Conservation (phyloP, 2,888 invertebrate species). For the Philereme transversata region DNA sequence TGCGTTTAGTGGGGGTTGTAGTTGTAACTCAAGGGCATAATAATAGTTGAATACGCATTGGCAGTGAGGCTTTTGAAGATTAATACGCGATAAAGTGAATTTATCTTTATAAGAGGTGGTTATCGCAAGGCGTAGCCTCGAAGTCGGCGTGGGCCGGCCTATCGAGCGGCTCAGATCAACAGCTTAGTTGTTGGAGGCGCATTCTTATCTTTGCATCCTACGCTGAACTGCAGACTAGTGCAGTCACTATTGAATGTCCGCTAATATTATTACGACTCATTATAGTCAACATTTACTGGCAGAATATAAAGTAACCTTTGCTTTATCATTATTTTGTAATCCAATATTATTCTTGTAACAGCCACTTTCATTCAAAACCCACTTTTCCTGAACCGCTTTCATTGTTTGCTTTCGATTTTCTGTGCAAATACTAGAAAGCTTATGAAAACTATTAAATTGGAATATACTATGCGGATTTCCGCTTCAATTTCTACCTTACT, state of each 20-base stretch:
- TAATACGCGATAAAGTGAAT: slow-evolving; percentile 66
- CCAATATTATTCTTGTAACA: slow-evolving; percentile 19
- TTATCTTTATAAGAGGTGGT: slow-evolving; percentile 62
- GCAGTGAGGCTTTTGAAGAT: slow-evolving; percentile 55
- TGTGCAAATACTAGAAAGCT: slow-evolving; percentile 29
- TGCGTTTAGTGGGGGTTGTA: slow-evolving; percentile 48
- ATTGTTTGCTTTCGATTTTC: slow-evolving; percentile 38
- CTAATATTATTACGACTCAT: slow-evolving; percentile 33
- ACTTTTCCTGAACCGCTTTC: slow-evolving; percentile 33
- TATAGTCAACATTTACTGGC: slow-evolving; percentile 20
- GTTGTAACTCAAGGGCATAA: slow-evolving; percentile 48
- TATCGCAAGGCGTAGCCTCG: slow-evolving; percentile 55
- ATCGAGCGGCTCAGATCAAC: slow-evolving; percentile 36
- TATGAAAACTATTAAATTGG: slow-evolving; percentile 19
- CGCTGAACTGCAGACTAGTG: slow-evolving; percentile 40
- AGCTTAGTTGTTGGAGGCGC: slow-evolving; percentile 36
- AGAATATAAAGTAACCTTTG: slow-evolving; percentile 5
- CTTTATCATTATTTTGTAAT: slow-evolving; percentile 13
- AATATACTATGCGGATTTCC: slow-evolving; percentile 19
- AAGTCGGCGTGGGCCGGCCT: slow-evolving; percentile 53
- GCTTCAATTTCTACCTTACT: slow-evolving; percentile 11
- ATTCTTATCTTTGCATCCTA: slow-evolving; percentile 50
- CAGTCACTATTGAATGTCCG: slow-evolving; percentile 22
- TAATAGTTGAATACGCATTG: slow-evolving; percentile 55
- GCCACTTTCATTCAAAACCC: slow-evolving; percentile 30